A percentile compares a stretch with the other conserved stretches of the same genome.
phyloP scores from a whole-genome alignment of 1,140 invertebrate genomes.

The Eubasilissa regina region DNA sequence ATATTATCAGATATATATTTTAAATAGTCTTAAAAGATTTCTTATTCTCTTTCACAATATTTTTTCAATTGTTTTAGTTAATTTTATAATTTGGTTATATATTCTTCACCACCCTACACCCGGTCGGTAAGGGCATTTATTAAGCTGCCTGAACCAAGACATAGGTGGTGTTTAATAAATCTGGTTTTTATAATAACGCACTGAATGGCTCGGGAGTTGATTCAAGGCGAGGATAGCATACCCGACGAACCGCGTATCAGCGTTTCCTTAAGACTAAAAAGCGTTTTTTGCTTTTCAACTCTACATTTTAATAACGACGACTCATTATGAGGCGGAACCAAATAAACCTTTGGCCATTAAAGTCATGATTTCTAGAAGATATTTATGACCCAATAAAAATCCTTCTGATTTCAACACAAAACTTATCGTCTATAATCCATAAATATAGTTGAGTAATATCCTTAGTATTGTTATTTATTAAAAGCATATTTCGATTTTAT shows the following conservation, averaged over 20 bases:
- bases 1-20: no score
- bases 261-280: slow-evolving; percentile 18
- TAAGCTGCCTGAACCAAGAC: slow-evolving; percentile 6
- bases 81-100: not conserved
- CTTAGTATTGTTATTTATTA: not conserved
- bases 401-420: no score
- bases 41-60: not conserved
- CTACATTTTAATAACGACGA: not conserved
- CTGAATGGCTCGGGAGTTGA: slow-evolving; percentile 47
- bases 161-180: slow-evolving; percentile 57
- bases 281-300: slow-evolving; percentile 6
- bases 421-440: not conserved
- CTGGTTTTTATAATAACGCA: slow-evolving; percentile 59
- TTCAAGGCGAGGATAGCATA: slow-evolving; percentile 44
- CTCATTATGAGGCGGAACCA: slow-evolving; percentile 14
- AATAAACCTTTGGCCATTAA: not conserved
- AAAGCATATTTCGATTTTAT: not conserved
- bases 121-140: slow-evolving; percentile 31
- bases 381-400: no score
- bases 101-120: not conserved
- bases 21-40: not conserved
- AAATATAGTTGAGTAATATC: not conserved
- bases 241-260: slow-evolving; percentile 9
- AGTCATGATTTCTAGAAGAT: no score
- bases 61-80: not conserved